Conservation (phyloP, 1,140 invertebrate species). For the Linepithema humile region DNA sequence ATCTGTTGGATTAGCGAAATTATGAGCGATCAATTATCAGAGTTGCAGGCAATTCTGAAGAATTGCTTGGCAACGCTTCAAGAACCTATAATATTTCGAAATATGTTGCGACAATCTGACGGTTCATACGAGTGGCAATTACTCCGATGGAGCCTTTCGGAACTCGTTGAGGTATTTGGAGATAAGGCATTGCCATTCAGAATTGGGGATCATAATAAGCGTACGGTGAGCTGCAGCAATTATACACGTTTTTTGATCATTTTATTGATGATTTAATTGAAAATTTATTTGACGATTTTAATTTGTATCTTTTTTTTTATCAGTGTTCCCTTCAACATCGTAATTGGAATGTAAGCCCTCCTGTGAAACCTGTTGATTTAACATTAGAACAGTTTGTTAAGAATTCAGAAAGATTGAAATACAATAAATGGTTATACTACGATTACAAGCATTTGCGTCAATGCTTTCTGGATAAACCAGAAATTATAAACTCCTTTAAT, state of each 20-base stretch:
- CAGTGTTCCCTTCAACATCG: conserved; percentile 83
- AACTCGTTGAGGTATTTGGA: conserved; percentile 80
- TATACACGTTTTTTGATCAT: neutral
- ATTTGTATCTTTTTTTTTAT: neutral
- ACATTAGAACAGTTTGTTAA: no score
- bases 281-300: conserved; percentile 22
- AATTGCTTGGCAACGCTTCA: conserved; percentile 70
- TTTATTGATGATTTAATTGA: neutral
- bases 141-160: conserved; percentile 81
- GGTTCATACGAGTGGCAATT: conserved; percentile 77
- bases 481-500: conserved; percentile 87
- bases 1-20: no score
- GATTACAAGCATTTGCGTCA: conserved; percentile 93
- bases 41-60: conserved; percentile 55
- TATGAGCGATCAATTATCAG: neutral
- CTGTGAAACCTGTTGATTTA: conserved; percentile 82
- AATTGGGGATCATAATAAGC: conserved; percentile 79
- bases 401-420: conserved; percentile 73
- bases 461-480: conserved; percentile 86
- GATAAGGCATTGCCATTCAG: conserved; percentile 82
- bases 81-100: conserved; percentile 79
- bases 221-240: conserved; percentile 74
- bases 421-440: conserved; percentile 90
- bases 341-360: conserved; percentile 90
- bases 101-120: conserved; percentile 73